phyloP scores from a whole-genome alignment of 1,140 invertebrate genomes.

The Meteorus sp. region DNA sequence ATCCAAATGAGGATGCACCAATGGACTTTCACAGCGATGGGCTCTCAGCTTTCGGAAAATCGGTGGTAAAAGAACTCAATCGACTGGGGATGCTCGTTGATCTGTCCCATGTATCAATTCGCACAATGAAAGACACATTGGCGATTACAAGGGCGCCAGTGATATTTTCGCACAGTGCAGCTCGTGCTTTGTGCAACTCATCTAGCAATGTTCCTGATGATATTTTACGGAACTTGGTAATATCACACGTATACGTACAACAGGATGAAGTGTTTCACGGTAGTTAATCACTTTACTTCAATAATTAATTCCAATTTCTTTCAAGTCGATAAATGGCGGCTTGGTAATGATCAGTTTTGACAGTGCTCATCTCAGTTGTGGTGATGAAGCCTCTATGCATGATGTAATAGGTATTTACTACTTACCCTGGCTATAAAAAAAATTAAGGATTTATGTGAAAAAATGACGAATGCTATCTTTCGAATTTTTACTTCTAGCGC shows the following conservation, averaged over 20 bases:
- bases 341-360: slow-evolving; percentile 92
- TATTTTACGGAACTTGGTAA: slow-evolving; percentile 76
- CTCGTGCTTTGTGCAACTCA: slow-evolving; percentile 82
- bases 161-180: slow-evolving; percentile 91
- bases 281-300: slow-evolving; percentile 9
- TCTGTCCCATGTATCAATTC: slow-evolving; percentile 84
- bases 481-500: slow-evolving; percentile 61
- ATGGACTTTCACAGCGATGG: slow-evolving; percentile 65
- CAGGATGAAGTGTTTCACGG: neutral
- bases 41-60: slow-evolving; percentile 71
- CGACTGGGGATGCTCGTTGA: slow-evolving; percentile 93
- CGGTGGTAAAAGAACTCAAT: slow-evolving; percentile 84
- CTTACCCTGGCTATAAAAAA: slow-evolving; percentile 18
- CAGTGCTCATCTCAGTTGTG: slow-evolving; percentile 63
- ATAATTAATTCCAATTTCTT: slow-evolving; percentile 21
- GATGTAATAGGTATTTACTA: slow-evolving; percentile 64
- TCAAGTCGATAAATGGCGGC: slow-evolving; percentile 72
- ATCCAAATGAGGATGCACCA: slow-evolving; percentile 56
- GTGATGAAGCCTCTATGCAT: slow-evolving; percentile 59
- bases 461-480: too few species aligned
- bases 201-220: slow-evolving; percentile 88
- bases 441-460: slow-evolving; percentile 21
- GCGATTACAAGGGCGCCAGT: slow-evolving; percentile 82
- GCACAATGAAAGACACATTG: slow-evolving; percentile 84
- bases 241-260: slow-evolving; percentile 22